A percentile compares a stretch with the other conserved stretches of the same genome.
phyloP scores from a whole-genome alignment of 37 sponge, comb jelly and placozoan species.

The Petrosia ficiformis region DNA sequence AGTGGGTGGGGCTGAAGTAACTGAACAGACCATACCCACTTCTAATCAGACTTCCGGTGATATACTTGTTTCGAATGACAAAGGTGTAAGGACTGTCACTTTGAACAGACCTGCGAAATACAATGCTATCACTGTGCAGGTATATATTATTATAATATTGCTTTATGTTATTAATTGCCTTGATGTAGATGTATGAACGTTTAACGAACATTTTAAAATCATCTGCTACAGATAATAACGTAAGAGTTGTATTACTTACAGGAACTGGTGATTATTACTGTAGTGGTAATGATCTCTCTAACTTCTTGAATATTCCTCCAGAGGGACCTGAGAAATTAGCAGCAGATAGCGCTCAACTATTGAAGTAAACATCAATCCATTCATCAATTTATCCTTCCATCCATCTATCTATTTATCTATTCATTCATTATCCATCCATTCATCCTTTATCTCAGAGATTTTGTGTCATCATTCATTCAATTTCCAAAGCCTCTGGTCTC shows the following conservation, averaged over 20 bases:
- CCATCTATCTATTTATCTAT: no score
- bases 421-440: no score
- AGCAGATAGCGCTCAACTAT: constrained; percentile 32
- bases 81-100: constrained; percentile 72
- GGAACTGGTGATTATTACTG: constrained; percentile 93
- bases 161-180: neutral
- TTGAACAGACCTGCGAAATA: constrained; percentile 85
- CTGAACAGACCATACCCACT: neutral
- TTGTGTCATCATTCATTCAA: constrained; percentile 88
- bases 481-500: constrained; percentile 94
- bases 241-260: constrained; percentile 70
- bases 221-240: constrained; percentile 62
- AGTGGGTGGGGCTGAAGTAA: constrained; percentile 14
- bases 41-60: constrained; percentile 9
- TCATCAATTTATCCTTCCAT: no score
- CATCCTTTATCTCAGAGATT: constrained; percentile 47
- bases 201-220: constrained; percentile 45
- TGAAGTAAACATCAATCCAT: constrained; percentile 27
- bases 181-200: constrained; percentile 79
- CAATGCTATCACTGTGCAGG: constrained; percentile 74
- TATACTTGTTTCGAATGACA: constrained; percentile 49
- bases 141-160: neutral
- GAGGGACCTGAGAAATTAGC: constrained; percentile 80
- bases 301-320: constrained; percentile 72
- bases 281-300: constrained; percentile 93